These are phyloP conservation scores for Pungitius pungitius DNA, from an alignment of 2,113 vertebrate genomes.

Conservation along the genomic window DNA sequence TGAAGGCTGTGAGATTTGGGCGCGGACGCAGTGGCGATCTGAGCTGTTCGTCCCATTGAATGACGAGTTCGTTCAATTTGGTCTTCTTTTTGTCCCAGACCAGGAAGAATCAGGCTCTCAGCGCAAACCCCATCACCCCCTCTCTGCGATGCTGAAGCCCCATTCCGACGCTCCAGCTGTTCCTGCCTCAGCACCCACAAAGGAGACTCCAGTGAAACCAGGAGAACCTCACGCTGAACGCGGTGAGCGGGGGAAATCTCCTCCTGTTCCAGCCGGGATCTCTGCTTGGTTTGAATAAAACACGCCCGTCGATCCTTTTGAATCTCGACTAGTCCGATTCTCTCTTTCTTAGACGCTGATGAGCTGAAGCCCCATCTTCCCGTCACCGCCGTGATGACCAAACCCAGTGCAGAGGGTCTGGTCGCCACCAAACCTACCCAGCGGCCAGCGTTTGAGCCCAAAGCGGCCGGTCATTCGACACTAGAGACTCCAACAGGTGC, in stretches of 20 bases:
- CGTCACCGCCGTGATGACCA: slow-evolving; percentile 52
- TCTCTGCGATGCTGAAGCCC: slow-evolving; percentile 38
- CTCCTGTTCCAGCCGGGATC: too few relatives aligned
- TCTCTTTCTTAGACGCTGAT: slow-evolving; percentile 39
- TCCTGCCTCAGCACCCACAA: background rate
- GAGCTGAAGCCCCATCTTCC: slow-evolving; percentile 61
- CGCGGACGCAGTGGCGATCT: background rate
- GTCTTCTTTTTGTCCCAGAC: slow-evolving; percentile 33
- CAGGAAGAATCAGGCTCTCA: slow-evolving; percentile 19
- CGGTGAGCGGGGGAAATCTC: slow-evolving; percentile 21
- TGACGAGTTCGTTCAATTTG: background rate
- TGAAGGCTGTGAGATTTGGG: too few relatives aligned
- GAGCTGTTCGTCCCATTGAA: background rate
- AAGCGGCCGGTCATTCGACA: background rate
- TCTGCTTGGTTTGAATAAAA: background rate
- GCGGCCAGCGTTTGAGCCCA: slow-evolving; percentile 19
- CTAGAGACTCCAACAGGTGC: slow-evolving; percentile 20
- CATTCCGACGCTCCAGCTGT: slow-evolving; percentile 27
- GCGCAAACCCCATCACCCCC: slow-evolving; percentile 38
- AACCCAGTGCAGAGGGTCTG: slow-evolving; percentile 35
- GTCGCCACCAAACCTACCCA: slow-evolving; percentile 6
- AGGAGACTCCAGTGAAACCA: background rate
- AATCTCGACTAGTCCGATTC: background rate
- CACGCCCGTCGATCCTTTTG: background rate
- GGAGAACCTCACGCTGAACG: background rate